These are phyloP conservation scores for Aplysia californica DNA, from an alignment of 1,140 invertebrate species.

Conservation along the genomic window DNA sequence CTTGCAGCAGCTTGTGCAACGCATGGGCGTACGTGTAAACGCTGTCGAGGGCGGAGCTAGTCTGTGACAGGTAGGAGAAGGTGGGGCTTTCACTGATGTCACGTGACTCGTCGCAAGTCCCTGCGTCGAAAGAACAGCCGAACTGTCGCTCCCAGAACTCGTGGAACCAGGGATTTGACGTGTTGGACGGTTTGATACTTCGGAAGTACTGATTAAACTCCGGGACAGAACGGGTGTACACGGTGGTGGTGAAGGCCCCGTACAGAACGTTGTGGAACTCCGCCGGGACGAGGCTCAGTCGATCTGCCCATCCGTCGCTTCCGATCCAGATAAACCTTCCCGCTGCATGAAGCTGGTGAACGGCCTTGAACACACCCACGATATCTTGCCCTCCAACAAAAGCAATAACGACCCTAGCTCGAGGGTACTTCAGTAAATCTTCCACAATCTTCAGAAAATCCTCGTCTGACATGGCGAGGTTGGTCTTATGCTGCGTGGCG, in stretches of 20 bases:
- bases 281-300: not conserved
- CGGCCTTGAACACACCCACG: not conserved
- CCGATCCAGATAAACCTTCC: slow-evolving; percentile 20
- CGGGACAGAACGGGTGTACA: not conserved
- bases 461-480: slow-evolving; percentile 71
- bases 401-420: slow-evolving; percentile 14
- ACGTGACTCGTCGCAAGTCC: slow-evolving; percentile 6
- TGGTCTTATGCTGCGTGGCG: slow-evolving; percentile 74
- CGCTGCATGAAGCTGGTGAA: not conserved
- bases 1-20: not conserved
- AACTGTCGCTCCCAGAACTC: slow-evolving; percentile 20
- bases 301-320: slow-evolving; percentile 18
- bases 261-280: slow-evolving; percentile 49
- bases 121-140: slow-evolving; percentile 3
- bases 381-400: slow-evolving; percentile 4
- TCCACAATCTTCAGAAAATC: not conserved
- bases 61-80: not conserved
- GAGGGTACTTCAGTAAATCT: not conserved
- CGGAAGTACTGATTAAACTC: slow-evolving; percentile 9
- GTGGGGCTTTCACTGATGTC: not conserved
- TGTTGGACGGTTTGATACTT: not conserved
- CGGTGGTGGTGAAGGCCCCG: slow-evolving; percentile 1
- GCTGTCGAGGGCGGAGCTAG: slow-evolving; percentile 6
- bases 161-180: slow-evolving; percentile 14
- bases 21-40: slow-evolving; percentile 18